Evolutionary conservation across 2,113 vertebrate genomes (phyloP), one percentile per base, ranked within the genome.

Genomic region (Scatophagus argus): DNA sequence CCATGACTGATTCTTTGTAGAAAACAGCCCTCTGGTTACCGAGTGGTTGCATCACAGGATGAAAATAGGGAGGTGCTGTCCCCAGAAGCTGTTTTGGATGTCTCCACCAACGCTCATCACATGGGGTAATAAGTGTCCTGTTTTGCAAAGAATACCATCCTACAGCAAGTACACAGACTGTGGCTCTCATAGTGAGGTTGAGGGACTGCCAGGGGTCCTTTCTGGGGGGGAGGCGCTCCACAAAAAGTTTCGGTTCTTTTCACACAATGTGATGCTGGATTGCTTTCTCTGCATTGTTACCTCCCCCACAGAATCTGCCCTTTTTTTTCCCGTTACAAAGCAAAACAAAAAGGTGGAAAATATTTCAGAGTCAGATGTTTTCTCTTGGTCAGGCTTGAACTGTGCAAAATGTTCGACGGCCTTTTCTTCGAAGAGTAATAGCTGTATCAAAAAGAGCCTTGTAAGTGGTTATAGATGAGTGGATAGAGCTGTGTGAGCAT

Each of bases 11-110:
- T 73, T 65, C 69, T 75, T 49, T 60, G 52, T 3, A 49, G 34
- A 60, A 74, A 83, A 43, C 73, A 60, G 41, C 58, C 73, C 73
- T 52, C 46, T 65, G 75, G 83, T 79, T 83, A 79, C 76, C 27
- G 34, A 56, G 47, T 61, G 27, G 66, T 83, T 90, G 86, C 82
- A 79, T 87, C 86, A 87, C 58, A 75, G 43, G 67, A 65, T 78
- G 59, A 17, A 77, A 70, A 74, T 17, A 36, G 71, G 73, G 80
- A 87, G 76, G 59, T 66, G 55, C 46, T 34, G 31, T 76, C 66
- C 41, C 77, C 65, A 12, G 51, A 73, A 68, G 67, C 46, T 3
- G 64, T 47, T 72, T 55, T 41, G 59, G 60, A 54, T 65, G 34
- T 51, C 44, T 71, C 38, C 55, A 70, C 43, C 58, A 69, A 12